These are phyloP conservation scores for Spondyliosoma cantharus DNA, from an alignment of 2,797 vertebrate genomes.

Conservation along the genomic window DNA sequence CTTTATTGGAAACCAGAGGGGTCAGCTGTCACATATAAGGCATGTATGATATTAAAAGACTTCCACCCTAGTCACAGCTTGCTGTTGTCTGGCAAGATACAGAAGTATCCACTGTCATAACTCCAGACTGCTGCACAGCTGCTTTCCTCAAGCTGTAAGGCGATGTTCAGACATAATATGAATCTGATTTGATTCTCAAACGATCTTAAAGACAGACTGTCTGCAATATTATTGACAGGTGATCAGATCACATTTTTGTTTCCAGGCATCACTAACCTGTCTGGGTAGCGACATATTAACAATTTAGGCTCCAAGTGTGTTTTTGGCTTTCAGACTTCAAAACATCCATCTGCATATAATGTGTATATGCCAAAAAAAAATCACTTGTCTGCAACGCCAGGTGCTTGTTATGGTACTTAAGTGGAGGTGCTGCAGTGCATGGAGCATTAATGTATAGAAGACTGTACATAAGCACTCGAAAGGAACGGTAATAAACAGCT, in stretches of 20 bases:
- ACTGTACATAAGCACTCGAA: neutral
- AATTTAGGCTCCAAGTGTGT: no score
- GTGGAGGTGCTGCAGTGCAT: neutral
- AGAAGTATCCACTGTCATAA: neutral
- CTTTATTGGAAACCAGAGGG: conserved; percentile 9
- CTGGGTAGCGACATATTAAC: no score
- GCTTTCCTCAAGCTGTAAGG: neutral
- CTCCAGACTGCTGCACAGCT: neutral
- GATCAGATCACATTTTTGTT: no score
- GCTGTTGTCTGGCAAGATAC: neutral
- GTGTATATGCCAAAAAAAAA: neutral
- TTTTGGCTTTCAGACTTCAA: no score
- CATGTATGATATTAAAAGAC: neutral
- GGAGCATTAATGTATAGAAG: neutral
- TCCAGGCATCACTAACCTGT: no score
- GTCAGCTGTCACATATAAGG: conserved; percentile 2
- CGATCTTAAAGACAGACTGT: neutral
- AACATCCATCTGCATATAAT: no score
- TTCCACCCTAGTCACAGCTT: neutral
- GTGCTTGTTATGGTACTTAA: conserved; percentile 2
- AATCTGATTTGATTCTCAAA: neutral
- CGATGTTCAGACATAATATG: no score
- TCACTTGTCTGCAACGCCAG: neutral
- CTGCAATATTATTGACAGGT: no score
- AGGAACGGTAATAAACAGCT: neutral